A percentile compares a stretch with the other conserved stretches of the same genome.
phyloP scores from a whole-genome alignment of 2,797 vertebrate genomes.

The Cynodonichthys magdalenae region DNA sequence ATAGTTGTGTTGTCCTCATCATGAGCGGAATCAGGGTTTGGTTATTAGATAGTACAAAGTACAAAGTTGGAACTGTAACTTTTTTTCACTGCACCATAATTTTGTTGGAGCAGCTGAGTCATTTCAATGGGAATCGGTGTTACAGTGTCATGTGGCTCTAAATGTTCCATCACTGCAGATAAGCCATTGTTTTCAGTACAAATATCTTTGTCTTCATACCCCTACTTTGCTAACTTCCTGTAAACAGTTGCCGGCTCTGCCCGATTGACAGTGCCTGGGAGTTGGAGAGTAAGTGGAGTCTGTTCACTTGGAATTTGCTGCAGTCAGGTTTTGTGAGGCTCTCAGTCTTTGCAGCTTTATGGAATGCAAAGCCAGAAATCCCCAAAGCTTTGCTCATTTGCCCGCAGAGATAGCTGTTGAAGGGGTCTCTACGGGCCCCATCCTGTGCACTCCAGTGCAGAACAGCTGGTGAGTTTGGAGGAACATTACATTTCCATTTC shows the following conservation, averaged over 20 bases:
- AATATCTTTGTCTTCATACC: slow-evolving; percentile 17
- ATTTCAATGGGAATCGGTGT: slow-evolving; percentile 21
- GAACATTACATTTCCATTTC: slow-evolving; percentile 3
- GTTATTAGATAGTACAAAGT: neutral
- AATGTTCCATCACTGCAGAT: neutral
- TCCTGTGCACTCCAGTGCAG: slow-evolving; percentile 45
- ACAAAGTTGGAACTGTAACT: neutral
- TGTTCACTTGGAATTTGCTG: slow-evolving; percentile 82
- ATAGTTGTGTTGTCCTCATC: slow-evolving; percentile 1
- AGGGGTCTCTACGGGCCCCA: slow-evolving; percentile 49
- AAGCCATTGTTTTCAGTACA: slow-evolving; percentile 6
- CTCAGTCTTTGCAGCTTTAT: slow-evolving; percentile 76
- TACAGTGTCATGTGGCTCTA: slow-evolving; percentile 10
- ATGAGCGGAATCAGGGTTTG: slow-evolving; percentile 3
- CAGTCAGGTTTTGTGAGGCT: slow-evolving; percentile 79
- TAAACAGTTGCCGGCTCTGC: slow-evolving; percentile 24
- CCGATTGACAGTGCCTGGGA: slow-evolving; percentile 48
- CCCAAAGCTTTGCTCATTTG: slow-evolving; percentile 81
- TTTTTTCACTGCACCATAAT: neutral
- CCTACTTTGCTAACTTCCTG: slow-evolving; percentile 2
- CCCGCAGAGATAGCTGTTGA: slow-evolving; percentile 71
- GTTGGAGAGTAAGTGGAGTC: slow-evolving; percentile 58
- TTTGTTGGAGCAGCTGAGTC: slow-evolving; percentile 4
- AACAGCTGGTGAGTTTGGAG: slow-evolving; percentile 40
- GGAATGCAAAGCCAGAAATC: slow-evolving; percentile 85